A percentile compares a stretch with the other conserved stretches of the same genome.
Conservation (phyloP, 1,140 invertebrate species). For the Calliopsis andreniformis region DNA sequence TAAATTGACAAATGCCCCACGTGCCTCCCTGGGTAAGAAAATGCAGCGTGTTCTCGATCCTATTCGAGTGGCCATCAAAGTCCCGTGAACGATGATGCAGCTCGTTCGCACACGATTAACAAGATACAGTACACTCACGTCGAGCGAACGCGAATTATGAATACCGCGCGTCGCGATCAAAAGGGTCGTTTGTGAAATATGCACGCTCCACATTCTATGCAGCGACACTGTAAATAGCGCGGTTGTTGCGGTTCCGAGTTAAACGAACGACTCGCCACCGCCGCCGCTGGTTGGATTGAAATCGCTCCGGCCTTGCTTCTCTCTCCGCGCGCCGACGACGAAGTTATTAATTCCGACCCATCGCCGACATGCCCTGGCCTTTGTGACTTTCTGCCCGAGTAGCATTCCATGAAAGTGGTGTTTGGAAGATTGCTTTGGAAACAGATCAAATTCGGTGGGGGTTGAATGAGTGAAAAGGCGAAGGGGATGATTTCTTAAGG, state of each 20-base stretch:
- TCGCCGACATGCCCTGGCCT: neutral
- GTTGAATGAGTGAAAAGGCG: no score
- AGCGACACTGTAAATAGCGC: slow-evolving; percentile 15
- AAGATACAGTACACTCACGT: neutral
- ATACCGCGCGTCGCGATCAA: neutral
- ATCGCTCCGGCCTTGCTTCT: slow-evolving; percentile 1
- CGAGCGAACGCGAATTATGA: slow-evolving; percentile 16
- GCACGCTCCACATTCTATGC: neutral
- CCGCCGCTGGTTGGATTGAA: neutral
- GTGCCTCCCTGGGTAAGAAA: neutral
- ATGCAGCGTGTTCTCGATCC: neutral
- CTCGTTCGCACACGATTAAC: neutral
- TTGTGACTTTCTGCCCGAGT: neutral
- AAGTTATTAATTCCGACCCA: slow-evolving; percentile 4
- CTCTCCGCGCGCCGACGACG: neutral
- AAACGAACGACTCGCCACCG: neutral
- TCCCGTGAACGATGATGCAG: neutral
- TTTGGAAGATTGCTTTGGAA: neutral
- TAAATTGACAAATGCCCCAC: neutral
- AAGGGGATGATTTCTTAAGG: no score
- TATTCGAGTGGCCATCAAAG: slow-evolving; percentile 1
- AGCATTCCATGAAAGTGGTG: no score
- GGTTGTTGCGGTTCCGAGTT: slow-evolving; percentile 10
- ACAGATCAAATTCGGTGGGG: no score
- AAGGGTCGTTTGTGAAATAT: slow-evolving; percentile 7